Percentiles rank a stretch among this genome's conserved stretches.
These are phyloP conservation scores for Anneissia japonica DNA, from an alignment of 35 echinoderm and acorn worm species.

Conservation along the genomic window DNA sequence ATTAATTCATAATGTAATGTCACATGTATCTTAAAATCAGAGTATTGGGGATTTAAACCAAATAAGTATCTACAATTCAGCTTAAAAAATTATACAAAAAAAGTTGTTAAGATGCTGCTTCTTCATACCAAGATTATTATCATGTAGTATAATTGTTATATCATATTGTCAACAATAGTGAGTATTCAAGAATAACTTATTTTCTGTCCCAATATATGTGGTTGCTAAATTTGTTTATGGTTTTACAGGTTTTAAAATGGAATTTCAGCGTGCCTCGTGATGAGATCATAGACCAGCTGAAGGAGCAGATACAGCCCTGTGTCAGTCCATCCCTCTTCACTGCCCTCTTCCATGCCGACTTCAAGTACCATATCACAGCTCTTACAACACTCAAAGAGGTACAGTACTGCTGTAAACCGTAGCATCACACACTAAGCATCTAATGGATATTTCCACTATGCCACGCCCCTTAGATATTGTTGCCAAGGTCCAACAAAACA, in stretches of 20 bases:
- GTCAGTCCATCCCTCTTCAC: conserved; percentile 56
- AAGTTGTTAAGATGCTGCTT: too few species aligned
- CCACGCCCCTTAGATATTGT: too few species aligned
- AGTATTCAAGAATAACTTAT: background rate
- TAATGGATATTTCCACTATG: too few species aligned
- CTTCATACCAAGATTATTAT: too few species aligned
- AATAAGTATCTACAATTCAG: too few species aligned
- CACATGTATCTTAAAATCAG: too few species aligned
- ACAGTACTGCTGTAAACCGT: background rate
- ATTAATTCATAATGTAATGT: too few species aligned
- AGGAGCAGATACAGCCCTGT: conserved; percentile 78
- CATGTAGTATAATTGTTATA: too few species aligned
- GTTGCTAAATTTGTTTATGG: background rate
- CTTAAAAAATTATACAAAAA: too few species aligned
- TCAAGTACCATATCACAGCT: conserved; percentile 76
- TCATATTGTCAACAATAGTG: background rate
- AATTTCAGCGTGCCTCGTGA: conserved; percentile 61
- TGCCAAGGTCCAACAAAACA: too few species aligned
- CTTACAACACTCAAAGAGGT: conserved; percentile 64
- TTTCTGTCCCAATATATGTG: background rate
- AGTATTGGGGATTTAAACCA: too few species aligned
- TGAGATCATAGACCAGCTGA: conserved; percentile 92
- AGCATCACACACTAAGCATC: too few species aligned
- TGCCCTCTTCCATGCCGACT: conserved; percentile 73
- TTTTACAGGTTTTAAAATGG: conserved; percentile 75